Conservation (phyloP, 2,797 vertebrate species). For the Oryzias sinensis region DNA sequence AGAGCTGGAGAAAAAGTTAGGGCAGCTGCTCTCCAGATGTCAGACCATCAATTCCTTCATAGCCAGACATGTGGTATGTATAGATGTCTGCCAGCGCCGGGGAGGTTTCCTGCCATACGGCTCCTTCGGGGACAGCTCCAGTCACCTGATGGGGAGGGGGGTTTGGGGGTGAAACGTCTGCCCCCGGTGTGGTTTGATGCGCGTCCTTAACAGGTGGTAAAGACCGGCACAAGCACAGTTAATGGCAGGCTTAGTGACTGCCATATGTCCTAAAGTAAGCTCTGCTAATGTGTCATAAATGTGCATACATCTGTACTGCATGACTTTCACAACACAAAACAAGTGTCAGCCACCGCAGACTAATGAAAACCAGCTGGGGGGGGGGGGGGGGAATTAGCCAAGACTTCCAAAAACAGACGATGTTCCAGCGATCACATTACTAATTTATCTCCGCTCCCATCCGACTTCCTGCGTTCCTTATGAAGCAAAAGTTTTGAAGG, state of each 20-base stretch:
- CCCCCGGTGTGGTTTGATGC: conserved; percentile 16
- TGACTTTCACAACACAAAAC: conserved; percentile 62
- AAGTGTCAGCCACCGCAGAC: conserved; percentile 54
- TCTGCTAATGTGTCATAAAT: conserved; percentile 18
- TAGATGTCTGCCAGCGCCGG: not conserved
- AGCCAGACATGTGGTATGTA: conserved; percentile 16
- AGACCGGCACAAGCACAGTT: conserved; percentile 20
- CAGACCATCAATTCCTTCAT: conserved; percentile 40
- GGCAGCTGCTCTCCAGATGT: conserved; percentile 74
- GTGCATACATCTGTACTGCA: conserved; percentile 43
- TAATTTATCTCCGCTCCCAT: conserved; percentile 34
- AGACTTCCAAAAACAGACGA: conserved; percentile 21
- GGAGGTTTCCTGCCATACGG: not conserved
- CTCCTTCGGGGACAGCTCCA: conserved; percentile 6
- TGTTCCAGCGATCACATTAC: conserved; percentile 38
- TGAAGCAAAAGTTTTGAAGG: not conserved
- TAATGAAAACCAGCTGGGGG: conserved; percentile 53
- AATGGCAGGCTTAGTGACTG: conserved; percentile 23
- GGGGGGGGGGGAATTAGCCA: conserved; percentile 41
- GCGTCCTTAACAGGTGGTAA: conserved; percentile 23
- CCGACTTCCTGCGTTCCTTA: conserved; percentile 30
- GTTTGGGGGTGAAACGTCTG: conserved; percentile 1
- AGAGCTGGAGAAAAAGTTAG: conserved; percentile 51
- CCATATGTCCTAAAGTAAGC: conserved; percentile 31
- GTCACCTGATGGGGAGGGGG: conserved; percentile 15